phyloP scores from a whole-genome alignment of 30 jellyfish, hydroid and myxozoan genomes.

The Turritopsis rubra region DNA sequence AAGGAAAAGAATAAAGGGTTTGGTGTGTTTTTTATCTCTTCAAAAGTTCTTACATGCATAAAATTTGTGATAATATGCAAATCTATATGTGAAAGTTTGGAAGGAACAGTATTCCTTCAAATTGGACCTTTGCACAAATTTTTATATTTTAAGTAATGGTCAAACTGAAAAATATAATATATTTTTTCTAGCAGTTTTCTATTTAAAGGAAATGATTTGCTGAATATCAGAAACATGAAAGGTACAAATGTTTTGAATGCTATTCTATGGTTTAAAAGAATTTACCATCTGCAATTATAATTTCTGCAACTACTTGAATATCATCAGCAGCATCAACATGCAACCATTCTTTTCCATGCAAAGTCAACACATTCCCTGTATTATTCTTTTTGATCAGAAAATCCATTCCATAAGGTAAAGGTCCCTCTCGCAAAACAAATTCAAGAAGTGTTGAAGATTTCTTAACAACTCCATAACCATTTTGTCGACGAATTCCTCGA shows the following conservation, averaged over 20 bases:
- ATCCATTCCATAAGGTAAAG: conserved; percentile 78
- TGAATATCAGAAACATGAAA: no score
- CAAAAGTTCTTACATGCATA: neutral
- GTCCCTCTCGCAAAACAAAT: conserved; percentile 89
- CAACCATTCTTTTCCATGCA: conserved; percentile 41
- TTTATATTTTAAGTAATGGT: no score
- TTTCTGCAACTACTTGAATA: conserved; percentile 59
- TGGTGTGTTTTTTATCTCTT: neutral
- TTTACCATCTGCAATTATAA: conserved; percentile 44
- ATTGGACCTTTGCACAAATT: no score
- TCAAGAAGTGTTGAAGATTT: conserved; percentile 83
- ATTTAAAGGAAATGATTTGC: no score
- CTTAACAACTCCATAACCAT: conserved; percentile 66
- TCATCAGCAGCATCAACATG: conserved; percentile 85
- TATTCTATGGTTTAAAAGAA: neutral
- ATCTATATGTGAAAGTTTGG: no score
- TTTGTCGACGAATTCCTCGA: conserved; percentile 65
- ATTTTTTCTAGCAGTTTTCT: no score
- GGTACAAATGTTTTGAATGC: no score
- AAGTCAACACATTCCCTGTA: conserved; percentile 41
- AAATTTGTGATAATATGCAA: no score
- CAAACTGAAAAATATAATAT: no score
- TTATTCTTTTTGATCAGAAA: conserved; percentile 54
- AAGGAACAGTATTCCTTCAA: no score
- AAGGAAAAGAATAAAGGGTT: no score